Evolutionary conservation across 2,888 invertebrate species (phyloP), one percentile per base, ranked within the genome.

Genomic region (Microctonus hyperodae): DNA sequence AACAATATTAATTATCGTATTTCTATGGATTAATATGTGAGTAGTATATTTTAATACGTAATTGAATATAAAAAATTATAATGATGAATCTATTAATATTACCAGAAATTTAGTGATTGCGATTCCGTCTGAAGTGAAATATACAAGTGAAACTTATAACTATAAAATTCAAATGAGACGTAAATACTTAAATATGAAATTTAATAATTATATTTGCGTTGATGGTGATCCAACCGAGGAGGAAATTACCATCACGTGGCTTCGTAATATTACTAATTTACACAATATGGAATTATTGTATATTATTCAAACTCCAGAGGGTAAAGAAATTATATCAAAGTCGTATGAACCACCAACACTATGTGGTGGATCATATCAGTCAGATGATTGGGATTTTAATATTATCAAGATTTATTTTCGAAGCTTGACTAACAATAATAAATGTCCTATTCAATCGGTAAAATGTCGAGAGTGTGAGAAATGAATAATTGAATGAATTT

Each of bases 331-430:
- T 35, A 65, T 65, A 23, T 25, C 65, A 59, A 69, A 69, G 58
- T 67, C 50, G 57, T 60, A 65, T 59, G 40, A 66, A 58, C 56
- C 60, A 20, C 64, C 64, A 37, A 55, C 61, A 50, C 50, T 61
- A 22, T 64, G 64, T 35, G 55, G 55, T 40, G 55, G 33, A 44
- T 65, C 65, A 65, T 65, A 61, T 61, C 70, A 61, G 40, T 59
- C 69, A 58, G 62, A 69, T 69, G 48, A 65, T 55, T 65, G 72
- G 69, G 70, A 70, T 58, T 59, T 56, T 31, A 70, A 68, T 61
- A 68, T 70, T 64, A 65, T 72, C 63, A 67, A 69, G 65, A 72
- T 72, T 67, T 66, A 69, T 55, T 66, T 59, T 48, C 61, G 64
- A 57, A 56, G 65, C 70, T 66, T 69, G 58, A 69, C 62, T 53